Evolutionary conservation across 2,888 invertebrate species (phyloP).

Genomic region (Hyalella azteca): DNA sequence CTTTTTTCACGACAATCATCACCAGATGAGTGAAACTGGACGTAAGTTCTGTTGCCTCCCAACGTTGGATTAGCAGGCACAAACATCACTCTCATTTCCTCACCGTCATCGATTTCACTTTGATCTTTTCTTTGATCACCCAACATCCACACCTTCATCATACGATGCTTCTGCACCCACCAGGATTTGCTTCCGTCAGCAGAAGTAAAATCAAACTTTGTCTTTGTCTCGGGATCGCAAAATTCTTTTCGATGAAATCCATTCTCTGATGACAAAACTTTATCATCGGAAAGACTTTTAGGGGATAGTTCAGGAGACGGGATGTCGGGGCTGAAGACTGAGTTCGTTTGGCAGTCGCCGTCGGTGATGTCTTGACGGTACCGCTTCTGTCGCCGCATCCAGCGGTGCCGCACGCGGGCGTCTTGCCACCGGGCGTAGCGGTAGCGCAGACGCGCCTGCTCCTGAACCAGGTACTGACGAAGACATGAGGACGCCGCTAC

Average conservation of each 20-base stretch:
- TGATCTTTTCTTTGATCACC: neutral
- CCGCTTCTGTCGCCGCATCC: constrained; percentile 42
- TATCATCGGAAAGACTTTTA: neutral
- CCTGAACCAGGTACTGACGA: constrained; percentile 38
- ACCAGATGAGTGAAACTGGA: neutral
- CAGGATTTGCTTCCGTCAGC: neutral
- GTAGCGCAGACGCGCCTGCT: constrained; percentile 48
- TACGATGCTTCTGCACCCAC: constrained; percentile 8
- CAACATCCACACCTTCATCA: constrained; percentile 19
- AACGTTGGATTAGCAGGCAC: constrained; percentile 24
- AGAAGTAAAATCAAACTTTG: neutral
- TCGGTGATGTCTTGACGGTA: constrained; percentile 12
- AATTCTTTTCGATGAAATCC: neutral
- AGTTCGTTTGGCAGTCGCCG: neutral
- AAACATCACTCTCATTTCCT: constrained; percentile 29
- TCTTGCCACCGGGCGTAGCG: constrained; percentile 45
- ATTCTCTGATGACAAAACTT: constrained; percentile 11
- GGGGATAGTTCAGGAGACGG: neutral
- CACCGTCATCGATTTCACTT: neutral
- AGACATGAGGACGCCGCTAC: constrained; percentile 42
- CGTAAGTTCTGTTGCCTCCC: constrained; percentile 19
- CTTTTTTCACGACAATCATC: neutral
- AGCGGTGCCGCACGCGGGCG: constrained; percentile 41
- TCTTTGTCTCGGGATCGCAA: neutral
- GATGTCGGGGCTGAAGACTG: neutral